Evolutionary conservation across 2,797 vertebrate species (phyloP).

Genomic region (Pantherophis alleghaniensis): DNA sequence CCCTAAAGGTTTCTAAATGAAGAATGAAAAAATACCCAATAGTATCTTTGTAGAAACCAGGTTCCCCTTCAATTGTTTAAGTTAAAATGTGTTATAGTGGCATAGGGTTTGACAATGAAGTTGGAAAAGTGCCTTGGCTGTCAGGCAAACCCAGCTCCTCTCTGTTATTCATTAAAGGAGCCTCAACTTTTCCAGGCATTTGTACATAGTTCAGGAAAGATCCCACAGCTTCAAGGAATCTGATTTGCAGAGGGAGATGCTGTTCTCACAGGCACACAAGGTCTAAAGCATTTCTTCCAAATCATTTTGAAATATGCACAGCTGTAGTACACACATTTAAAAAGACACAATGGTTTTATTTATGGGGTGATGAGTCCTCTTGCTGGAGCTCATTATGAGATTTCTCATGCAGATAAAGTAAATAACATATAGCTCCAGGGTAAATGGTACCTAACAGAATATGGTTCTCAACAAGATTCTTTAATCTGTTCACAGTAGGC

Average conservation of each 20-base stretch:
- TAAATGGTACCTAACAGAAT: not conserved
- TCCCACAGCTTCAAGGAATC: not conserved
- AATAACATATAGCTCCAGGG: not conserved
- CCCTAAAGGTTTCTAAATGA: not conserved
- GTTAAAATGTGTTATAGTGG: not conserved
- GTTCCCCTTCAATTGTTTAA: not conserved
- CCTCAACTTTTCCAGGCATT: not conserved
- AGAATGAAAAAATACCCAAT: not conserved
- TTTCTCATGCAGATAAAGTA: not conserved
- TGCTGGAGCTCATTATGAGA: not conserved
- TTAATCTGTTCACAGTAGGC: not conserved
- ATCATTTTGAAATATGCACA: not conserved
- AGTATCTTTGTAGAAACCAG: not conserved
- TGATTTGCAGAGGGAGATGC: not conserved
- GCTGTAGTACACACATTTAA: not conserved
- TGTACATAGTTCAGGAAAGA: not conserved
- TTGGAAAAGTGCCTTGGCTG: not conserved
- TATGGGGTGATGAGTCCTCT: not conserved
- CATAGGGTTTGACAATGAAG: not conserved
- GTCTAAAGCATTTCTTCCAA: not conserved
- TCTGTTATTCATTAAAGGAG: not conserved
- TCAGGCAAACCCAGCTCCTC: not conserved
- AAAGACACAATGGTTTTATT: not conserved
- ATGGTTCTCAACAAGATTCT: not conserved
- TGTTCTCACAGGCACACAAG: not conserved